A percentile compares a stretch with the other conserved stretches of the same genome.
These are phyloP conservation scores for Pseudoips prasinana DNA, from an alignment of 2,888 invertebrate genomes.

Conservation along the genomic window DNA sequence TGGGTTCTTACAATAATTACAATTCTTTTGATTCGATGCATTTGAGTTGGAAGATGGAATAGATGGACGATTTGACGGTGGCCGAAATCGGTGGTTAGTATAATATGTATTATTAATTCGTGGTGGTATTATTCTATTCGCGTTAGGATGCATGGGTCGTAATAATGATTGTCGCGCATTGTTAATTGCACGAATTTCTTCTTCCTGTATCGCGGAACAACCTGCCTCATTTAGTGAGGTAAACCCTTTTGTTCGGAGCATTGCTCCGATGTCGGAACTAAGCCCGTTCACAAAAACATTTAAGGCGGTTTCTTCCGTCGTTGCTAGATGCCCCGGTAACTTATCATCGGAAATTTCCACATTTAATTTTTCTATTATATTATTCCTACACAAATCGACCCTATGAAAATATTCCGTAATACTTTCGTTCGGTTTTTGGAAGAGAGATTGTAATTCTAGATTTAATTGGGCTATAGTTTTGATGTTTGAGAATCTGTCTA, in stretches of 20 bases:
- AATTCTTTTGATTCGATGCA: not conserved
- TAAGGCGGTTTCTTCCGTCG: slow-evolving; percentile 1
- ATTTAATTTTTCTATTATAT: too few relatives aligned
- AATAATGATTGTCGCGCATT: too few relatives aligned
- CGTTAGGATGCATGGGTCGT: too few relatives aligned
- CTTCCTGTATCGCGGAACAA: slow-evolving; percentile 29
- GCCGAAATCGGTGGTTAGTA: too few relatives aligned
- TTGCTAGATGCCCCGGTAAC: not conserved
- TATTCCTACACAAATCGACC: too few relatives aligned
- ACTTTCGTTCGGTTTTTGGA: slow-evolving; percentile 3
- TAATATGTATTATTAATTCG: too few relatives aligned
- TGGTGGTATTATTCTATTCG: not conserved
- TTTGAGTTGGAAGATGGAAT: too few relatives aligned
- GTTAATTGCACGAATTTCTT: slow-evolving; percentile 16
- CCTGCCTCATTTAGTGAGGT: too few relatives aligned
- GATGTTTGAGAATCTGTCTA: not conserved
- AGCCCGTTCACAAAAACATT: slow-evolving; percentile 4
- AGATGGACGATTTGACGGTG: too few relatives aligned
- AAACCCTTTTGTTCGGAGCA: slow-evolving; percentile 27
- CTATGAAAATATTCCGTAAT: too few relatives aligned
- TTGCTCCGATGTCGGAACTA: slow-evolving; percentile 28
- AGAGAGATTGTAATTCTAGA: not conserved
- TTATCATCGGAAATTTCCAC: not conserved
- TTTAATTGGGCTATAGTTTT: not conserved
- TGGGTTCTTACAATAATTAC: not conserved